Base-by-base conservation (phyloP, 2,888 invertebrate genomes). In the Chrysolina oricalcia region DNA sequence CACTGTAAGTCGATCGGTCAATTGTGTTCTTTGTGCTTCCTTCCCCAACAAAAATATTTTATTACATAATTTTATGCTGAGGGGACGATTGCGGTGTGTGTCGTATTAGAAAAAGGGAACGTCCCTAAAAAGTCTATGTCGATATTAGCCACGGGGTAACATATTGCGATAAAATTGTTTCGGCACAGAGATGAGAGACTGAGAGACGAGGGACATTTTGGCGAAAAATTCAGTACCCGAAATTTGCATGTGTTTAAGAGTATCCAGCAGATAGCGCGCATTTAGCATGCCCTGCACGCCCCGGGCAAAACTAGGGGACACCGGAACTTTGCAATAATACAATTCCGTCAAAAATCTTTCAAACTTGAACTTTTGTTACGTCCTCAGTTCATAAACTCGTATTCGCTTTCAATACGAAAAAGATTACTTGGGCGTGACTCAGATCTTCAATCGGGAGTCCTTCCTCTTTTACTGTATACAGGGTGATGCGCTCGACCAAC, bases 41-140 rank as follows among this genome's bases (percentile, higher is more conserved):
- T 72, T 72, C 75, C 75, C 75, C 56, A 75, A 72, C 72, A 69
- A 70, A 75, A 75, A 75, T 72, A 75, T 79, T 79, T 79, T 79
- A 79, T 79, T 77, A 74, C 73, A 75, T 77, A 76, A 79, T 77
- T 74, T 75, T 72, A 72, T 67, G 70, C 67, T 70, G 71, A 67
- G 73, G 78, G 74, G 74, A 70, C 48, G 67, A 67, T 67, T 67
- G 67, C 67, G 67, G 67, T 46, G 67, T 53, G 76, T 74, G 78
- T 71, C 70, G 78, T 73, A 74, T 79, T 74, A 71, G 73, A 66
- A 72, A 78, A 81, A 81, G 83, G 83, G 82, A 82, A 80, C 79
- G 79, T 78, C 84, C 84, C 83, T 83, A 84, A 85, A 85, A 85
- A 84, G 82, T 81, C 75, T 73, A 75, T 79, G 74, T 73, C 74